Evolutionary conservation across 2,113 vertebrate species (phyloP).

Genomic region (Brachypteracias leptosomus): DNA sequence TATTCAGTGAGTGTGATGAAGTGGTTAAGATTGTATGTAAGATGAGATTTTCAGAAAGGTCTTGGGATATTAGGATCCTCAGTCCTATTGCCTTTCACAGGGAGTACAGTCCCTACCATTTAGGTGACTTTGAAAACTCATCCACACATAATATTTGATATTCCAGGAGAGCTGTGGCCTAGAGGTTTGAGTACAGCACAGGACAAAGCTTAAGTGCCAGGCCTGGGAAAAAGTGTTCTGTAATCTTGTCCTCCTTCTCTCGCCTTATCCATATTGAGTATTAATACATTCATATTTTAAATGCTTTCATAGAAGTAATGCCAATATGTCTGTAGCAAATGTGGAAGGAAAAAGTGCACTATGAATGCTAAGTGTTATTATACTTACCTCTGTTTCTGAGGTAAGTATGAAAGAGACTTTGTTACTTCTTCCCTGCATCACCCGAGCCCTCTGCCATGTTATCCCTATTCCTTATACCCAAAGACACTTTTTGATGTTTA

Average conservation of each 20-base stretch:
- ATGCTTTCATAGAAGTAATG: background rate
- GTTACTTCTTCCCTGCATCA: background rate
- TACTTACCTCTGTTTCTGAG: background rate
- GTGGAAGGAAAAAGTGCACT: background rate
- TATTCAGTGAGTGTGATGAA: slow-evolving; percentile 10
- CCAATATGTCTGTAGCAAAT: background rate
- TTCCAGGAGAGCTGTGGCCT: background rate
- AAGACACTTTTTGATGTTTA: background rate
- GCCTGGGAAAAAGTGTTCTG: background rate
- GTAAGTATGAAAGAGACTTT: background rate
- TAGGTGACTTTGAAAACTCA: slow-evolving; percentile 41
- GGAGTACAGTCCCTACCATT: background rate
- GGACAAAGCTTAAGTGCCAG: background rate
- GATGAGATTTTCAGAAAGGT: background rate
- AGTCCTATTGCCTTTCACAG: background rate
- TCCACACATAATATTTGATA: background rate
- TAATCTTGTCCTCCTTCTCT: background rate
- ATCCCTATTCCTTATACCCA: background rate
- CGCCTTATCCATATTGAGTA: background rate
- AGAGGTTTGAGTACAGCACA: background rate
- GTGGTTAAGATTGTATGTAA: background rate
- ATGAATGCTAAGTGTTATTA: background rate
- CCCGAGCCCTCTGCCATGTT: background rate
- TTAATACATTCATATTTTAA: background rate
- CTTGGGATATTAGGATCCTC: background rate